phyloP scores from a whole-genome alignment of 2,888 invertebrate genomes.

The Drosophila mulleri region DNA sequence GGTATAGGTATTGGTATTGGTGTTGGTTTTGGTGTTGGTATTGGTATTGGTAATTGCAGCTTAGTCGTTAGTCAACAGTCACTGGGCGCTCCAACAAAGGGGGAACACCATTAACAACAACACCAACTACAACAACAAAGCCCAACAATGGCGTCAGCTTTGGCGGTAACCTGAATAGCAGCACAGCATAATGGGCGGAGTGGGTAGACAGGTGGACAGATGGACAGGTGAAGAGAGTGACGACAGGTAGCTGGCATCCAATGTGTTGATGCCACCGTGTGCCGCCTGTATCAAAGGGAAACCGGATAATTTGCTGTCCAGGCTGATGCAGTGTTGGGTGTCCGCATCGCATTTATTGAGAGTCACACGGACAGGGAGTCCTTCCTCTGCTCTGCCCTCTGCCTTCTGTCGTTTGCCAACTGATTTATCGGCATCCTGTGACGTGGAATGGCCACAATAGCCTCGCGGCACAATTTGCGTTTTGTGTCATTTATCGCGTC shows the following conservation, averaged over 20 bases:
- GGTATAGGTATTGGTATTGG: conserved; percentile 38
- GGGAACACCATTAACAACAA: background rate
- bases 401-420: conserved; percentile 15
- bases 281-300: conserved; percentile 42
- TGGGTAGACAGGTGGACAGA: background rate
- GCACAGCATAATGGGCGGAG: background rate
- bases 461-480: conserved; percentile 35
- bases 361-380: background rate
- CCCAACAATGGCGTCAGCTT: conserved; percentile 1
- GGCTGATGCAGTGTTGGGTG: conserved; percentile 22
- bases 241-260: background rate
- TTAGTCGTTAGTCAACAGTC: conserved; percentile 12
- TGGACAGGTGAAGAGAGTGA: background rate
- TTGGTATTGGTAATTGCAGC: conserved; percentile 41
- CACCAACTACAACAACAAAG: background rate
- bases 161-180: background rate
- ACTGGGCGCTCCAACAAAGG: conserved; percentile 6
- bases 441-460: conserved; percentile 23
- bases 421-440: conserved; percentile 36
- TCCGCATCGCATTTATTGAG: conserved; percentile 19
- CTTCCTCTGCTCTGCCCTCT: background rate
- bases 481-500: conserved; percentile 21
- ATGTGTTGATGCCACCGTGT: conserved; percentile 17
- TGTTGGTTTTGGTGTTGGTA: conserved; percentile 36
- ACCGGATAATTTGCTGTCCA: conserved; percentile 66